A percentile compares a stretch with the other conserved stretches of the same genome.
These are phyloP conservation scores for Malachius bipustulatus DNA, from an alignment of 2,888 invertebrate species.

Conservation along the genomic window DNA sequence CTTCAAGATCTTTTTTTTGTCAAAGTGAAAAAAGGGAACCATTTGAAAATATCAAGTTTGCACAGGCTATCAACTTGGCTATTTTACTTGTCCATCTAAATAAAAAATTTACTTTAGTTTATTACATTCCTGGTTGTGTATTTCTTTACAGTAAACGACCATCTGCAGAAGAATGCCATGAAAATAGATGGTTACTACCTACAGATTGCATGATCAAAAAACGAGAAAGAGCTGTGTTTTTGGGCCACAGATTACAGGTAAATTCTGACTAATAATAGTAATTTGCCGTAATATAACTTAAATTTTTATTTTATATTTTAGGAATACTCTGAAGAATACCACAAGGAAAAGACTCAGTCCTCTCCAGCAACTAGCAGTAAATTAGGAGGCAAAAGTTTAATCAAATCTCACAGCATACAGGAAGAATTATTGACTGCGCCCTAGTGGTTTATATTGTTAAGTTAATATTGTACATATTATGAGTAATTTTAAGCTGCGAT, in stretches of 20 bases:
- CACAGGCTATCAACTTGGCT: no score
- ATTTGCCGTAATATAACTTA: no score
- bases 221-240: conserved; percentile 76
- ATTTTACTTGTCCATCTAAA: no score
- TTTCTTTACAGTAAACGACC: conserved; percentile 68
- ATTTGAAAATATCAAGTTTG: no score
- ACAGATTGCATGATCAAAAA: conserved; percentile 89
- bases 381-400: conserved; percentile 47
- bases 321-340: conserved; percentile 74
- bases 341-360: conserved; percentile 52
- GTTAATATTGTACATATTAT: no score
- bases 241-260: conserved; percentile 72
- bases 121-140: no score
- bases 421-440: conserved; percentile 59
- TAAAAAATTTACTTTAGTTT: no score
- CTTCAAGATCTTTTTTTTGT: no score
- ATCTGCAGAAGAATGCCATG: conserved; percentile 85
- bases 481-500: not conserved
- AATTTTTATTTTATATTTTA: conserved; percentile 26
- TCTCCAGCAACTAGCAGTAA: conserved; percentile 47
- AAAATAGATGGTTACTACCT: conserved; percentile 90
- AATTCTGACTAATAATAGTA: no score
- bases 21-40: no score
- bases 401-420: conserved; percentile 71
- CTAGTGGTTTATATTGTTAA: conserved; percentile 23